phyloP scores from a whole-genome alignment of 2,888 invertebrate species.

The Tenthredo notha region DNA sequence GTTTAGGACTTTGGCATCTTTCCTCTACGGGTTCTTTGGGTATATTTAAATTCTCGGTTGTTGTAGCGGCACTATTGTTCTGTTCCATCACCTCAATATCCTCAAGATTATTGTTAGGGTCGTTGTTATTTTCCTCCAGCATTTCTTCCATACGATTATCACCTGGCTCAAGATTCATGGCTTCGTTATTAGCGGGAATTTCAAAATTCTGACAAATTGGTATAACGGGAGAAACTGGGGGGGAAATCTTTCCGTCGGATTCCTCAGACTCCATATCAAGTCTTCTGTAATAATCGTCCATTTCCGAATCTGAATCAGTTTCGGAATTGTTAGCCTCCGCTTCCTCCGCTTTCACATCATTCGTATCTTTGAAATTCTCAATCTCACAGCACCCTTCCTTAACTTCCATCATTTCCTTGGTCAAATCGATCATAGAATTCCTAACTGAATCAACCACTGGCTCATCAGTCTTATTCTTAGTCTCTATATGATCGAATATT shows the following conservation, averaged over 20 bases:
- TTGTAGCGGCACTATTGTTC: conserved; percentile 8
- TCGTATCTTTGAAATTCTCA: neutral
- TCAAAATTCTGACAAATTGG: neutral
- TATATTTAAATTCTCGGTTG: neutral
- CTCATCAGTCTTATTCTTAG: neutral
- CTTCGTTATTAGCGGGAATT: neutral
- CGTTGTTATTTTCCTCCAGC: conserved; percentile 69
- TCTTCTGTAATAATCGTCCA: conserved; percentile 24
- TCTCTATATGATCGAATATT: neutral
- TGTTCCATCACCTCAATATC: conserved; percentile 55
- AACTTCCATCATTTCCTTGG: neutral
- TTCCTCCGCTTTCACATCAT: neutral
- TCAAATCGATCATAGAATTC: neutral
- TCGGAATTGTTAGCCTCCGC: neutral
- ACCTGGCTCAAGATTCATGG: neutral
- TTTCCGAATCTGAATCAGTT: conserved; percentile 28
- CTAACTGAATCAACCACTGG: neutral
- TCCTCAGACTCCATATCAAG: conserved; percentile 1
- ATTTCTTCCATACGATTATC: conserved; percentile 58
- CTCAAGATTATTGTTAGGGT: conserved; percentile 69
- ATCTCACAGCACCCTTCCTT: neutral
- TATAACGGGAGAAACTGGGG: neutral
- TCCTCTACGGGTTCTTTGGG: neutral
- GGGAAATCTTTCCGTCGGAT: neutral
- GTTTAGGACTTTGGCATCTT: conserved; percentile 59